Percentiles rank a stretch among this genome's conserved stretches.
These are phyloP conservation scores for Dorcus hopei DNA, from an alignment of 2,888 invertebrate species.

Conservation along the genomic window DNA sequence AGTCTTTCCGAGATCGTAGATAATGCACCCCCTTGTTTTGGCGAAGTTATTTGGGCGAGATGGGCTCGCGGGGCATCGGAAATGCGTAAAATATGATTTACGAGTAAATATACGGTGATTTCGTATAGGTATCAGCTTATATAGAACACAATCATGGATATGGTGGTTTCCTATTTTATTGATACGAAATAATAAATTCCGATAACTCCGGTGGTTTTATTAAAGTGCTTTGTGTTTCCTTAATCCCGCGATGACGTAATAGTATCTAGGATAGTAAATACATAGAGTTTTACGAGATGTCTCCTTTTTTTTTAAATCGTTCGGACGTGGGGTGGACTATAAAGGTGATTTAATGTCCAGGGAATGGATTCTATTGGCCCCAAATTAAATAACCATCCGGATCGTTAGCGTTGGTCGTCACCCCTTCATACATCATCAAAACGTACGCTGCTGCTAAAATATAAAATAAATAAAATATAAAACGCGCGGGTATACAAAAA, in stretches of 20 bases:
- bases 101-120: constrained; percentile 37
- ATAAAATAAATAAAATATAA: constrained; percentile 36
- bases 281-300: background rate
- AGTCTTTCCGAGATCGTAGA: constrained; percentile 16
- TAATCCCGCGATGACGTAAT: background rate
- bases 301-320: background rate
- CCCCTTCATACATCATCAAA: constrained; percentile 25
- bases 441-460: constrained; percentile 24
- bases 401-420: constrained; percentile 33
- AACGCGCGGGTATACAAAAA: constrained; percentile 34
- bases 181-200: constrained; percentile 25
- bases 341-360: constrained; percentile 35
- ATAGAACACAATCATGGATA: constrained; percentile 23
- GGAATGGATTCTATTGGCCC: constrained; percentile 29
- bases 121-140: constrained; percentile 38
- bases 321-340: constrained; percentile 10
- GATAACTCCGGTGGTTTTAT: constrained; percentile 19
- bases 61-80: constrained; percentile 34
- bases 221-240: background rate
- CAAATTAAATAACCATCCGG: constrained; percentile 36
- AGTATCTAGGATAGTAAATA: background rate
- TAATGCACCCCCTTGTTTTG: constrained; percentile 37
- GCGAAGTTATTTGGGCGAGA: constrained; percentile 31
- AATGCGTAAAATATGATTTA: constrained; percentile 44
- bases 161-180: constrained; percentile 20